These are phyloP conservation scores for Anguilla anguilla DNA, from an alignment of 2,797 vertebrate genomes.

Conservation along the genomic window DNA sequence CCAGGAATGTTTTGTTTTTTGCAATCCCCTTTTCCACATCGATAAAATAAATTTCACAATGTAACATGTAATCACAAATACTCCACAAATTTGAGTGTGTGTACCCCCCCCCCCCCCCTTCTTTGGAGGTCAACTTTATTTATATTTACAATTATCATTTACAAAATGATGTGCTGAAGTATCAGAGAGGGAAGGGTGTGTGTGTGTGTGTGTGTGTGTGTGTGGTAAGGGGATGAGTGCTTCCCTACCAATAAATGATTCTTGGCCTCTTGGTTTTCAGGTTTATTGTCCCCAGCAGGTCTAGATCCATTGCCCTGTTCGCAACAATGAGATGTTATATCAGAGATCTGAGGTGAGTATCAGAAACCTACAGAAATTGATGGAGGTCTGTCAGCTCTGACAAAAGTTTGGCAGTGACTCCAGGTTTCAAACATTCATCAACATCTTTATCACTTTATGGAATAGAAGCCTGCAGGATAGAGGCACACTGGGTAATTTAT, in stretches of 20 bases:
- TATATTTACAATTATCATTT: no score
- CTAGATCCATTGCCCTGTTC: constrained; percentile 70
- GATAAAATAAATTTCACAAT: background rate
- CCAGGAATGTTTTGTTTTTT: background rate
- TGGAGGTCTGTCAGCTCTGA: background rate
- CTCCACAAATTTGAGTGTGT: background rate
- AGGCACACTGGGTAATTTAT: background rate
- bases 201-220: background rate
- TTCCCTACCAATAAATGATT: constrained; percentile 82
- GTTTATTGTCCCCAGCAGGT: constrained; percentile 58
- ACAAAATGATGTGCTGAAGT: no score
- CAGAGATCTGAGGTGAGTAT: background rate
- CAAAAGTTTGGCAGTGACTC: background rate
- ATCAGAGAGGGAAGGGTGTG: no score
- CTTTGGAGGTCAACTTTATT: no score
- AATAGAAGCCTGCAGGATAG: background rate
- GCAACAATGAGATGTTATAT: constrained; percentile 53
- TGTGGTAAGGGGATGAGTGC: background rate
- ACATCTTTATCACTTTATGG: background rate
- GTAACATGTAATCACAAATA: background rate
- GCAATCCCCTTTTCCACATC: background rate
- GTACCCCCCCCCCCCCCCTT: no score
- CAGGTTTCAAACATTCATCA: background rate
- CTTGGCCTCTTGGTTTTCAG: constrained; percentile 66
- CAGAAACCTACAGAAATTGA: background rate